phyloP scores from a whole-genome alignment of 2,888 invertebrate genomes.

The Andrena flavipes region DNA sequence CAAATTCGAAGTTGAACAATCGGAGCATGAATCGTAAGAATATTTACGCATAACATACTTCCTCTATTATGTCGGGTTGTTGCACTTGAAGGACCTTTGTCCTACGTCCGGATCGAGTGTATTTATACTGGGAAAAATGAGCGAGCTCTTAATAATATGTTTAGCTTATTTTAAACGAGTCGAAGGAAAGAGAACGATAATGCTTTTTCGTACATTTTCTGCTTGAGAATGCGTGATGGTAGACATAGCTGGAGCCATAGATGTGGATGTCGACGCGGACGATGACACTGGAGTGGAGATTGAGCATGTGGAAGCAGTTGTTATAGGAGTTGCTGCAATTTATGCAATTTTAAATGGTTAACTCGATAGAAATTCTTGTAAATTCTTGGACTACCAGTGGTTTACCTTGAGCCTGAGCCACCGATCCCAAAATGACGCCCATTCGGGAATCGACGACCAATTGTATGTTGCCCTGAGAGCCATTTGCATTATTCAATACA shows the following conservation, averaged over 20 bases:
- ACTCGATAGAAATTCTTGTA: neutral
- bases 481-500: slow-evolving; percentile 78
- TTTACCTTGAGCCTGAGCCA: slow-evolving; percentile 76
- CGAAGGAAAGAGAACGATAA: neutral
- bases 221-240: slow-evolving; percentile 61
- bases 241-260: slow-evolving; percentile 62
- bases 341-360: neutral
- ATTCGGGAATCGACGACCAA: slow-evolving; percentile 86
- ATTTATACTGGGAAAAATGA: slow-evolving; percentile 73
- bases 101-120: slow-evolving; percentile 74
- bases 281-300: slow-evolving; percentile 52
- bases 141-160: neutral
- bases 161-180: neutral
- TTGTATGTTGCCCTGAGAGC: slow-evolving; percentile 83
- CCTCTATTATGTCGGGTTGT: slow-evolving; percentile 80
- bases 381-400: neutral
- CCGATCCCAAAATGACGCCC: slow-evolving; percentile 84
- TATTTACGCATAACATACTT: slow-evolving; percentile 67
- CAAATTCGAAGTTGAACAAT: neutral
- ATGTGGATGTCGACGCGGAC: slow-evolving; percentile 53
- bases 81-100: slow-evolving; percentile 75
- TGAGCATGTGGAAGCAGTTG: slow-evolving; percentile 67
- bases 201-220: slow-evolving; percentile 71
- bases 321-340: slow-evolving; percentile 60
- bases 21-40: neutral